Evolutionary conservation across 2,113 vertebrate genomes (phyloP).

Genomic region (Xenus cinereus): DNA sequence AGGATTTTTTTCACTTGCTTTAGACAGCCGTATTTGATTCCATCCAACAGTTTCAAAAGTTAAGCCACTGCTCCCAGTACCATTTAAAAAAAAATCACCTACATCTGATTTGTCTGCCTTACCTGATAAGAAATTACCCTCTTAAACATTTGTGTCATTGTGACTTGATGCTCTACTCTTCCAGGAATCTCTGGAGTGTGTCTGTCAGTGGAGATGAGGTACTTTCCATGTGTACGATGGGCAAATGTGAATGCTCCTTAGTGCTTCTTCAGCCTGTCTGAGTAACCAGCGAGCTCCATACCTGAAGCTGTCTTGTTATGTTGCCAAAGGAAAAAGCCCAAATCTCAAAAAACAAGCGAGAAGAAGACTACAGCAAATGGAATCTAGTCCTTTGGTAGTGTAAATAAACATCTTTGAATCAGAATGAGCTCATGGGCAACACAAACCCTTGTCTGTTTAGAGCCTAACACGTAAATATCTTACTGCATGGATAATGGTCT

Average conservation of each 20-base stretch:
- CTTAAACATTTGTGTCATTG: neutral
- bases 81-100: neutral
- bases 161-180: neutral
- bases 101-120: neutral
- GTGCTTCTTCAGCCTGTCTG: neutral
- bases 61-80: neutral
- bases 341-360: neutral
- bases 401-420: neutral
- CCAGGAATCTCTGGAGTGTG: neutral
- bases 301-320: neutral
- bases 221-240: neutral
- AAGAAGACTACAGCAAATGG: neutral
- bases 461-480: neutral
- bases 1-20: neutral
- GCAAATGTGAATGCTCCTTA: neutral
- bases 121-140: neutral
- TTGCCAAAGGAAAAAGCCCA: neutral
- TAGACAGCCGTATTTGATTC: neutral
- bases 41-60: neutral
- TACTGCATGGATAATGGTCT: neutral
- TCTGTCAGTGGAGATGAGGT: neutral
- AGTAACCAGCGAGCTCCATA: neutral
- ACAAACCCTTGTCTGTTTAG: neutral
- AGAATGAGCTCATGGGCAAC: neutral
- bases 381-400: neutral